Conservation (phyloP, 2,888 invertebrate species). For the Lymantria dispar region DNA sequence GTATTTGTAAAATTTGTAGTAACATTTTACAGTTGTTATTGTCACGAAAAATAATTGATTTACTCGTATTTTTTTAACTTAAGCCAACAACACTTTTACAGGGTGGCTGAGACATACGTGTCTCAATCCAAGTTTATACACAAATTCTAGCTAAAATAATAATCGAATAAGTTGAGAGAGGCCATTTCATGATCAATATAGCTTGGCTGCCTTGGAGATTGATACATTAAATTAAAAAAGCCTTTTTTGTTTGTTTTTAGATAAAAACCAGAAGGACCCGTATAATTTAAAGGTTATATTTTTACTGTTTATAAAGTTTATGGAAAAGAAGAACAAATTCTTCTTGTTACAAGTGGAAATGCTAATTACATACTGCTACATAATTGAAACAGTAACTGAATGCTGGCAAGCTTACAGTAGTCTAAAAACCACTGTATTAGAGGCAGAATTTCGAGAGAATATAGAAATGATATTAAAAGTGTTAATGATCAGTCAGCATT, state of each 20-base stretch:
- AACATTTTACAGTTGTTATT: too few species aligned
- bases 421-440: conserved; percentile 19
- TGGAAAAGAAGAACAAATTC: conserved; percentile 24
- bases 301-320: neutral
- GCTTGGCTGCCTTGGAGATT: too few species aligned
- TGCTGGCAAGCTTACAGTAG: conserved; percentile 38
- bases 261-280: neutral
- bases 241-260: neutral
- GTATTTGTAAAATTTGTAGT: too few species aligned
- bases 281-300: neutral
- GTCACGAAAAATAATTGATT: too few species aligned
- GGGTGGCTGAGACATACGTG: too few species aligned
- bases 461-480: conserved; percentile 39
- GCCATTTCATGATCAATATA: too few species aligned
- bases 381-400: conserved; percentile 51
- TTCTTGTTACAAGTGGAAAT: conserved; percentile 53
- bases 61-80: too few species aligned
- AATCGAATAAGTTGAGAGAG: too few species aligned
- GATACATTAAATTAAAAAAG: too few species aligned
- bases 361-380: conserved; percentile 43
- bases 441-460: conserved; percentile 32
- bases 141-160: too few species aligned
- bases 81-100: too few species aligned
- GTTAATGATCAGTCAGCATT: conserved; percentile 32
- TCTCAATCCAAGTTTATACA: too few species aligned